Percentiles rank a stretch among this genome's conserved stretches.
These are phyloP conservation scores for Hephaestus fuliginosus DNA, from an alignment of 2,797 vertebrate genomes.

Conservation along the genomic window DNA sequence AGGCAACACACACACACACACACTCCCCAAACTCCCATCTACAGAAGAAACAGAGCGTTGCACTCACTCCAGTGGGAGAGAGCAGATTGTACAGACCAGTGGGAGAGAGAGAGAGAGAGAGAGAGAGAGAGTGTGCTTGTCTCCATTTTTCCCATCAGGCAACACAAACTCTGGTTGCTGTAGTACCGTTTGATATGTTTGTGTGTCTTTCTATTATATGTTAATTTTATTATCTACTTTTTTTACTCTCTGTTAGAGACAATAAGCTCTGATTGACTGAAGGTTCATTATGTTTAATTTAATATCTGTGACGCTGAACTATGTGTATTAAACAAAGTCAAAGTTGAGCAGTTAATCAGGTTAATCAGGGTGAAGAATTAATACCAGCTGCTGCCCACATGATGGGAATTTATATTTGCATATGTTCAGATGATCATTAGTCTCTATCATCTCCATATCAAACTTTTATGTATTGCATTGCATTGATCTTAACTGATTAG, in stretches of 20 bases:
- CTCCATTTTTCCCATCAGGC: not conserved
- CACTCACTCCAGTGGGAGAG: conserved; percentile 13
- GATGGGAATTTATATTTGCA: conserved; percentile 37
- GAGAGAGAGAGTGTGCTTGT: not conserved
- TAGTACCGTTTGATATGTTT: not conserved
- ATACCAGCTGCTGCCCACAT: conserved; percentile 34
- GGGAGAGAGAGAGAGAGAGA: not conserved
- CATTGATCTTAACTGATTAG: not conserved
- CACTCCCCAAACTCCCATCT: conserved; percentile 12
- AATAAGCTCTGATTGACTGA: not conserved
- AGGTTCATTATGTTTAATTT: not conserved
- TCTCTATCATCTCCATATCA: conserved; percentile 20
- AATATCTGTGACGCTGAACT: conserved; percentile 1
- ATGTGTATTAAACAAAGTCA: not conserved
- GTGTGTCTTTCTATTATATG: not conserved
- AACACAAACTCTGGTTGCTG: conserved; percentile 1
- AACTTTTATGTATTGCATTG: not conserved
- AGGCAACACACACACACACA: conserved; percentile 6
- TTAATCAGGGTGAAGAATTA: conserved; percentile 28
- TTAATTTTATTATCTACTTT: not conserved
- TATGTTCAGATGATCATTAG: conserved; percentile 33
- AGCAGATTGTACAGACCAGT: conserved; percentile 22
- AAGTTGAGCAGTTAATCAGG: not conserved
- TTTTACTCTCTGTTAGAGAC: not conserved
- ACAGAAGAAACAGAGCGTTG: conserved; percentile 20